Base-by-base conservation (phyloP, 2,797 vertebrate genomes). In the Hoplostethus atlanticus region DNA sequence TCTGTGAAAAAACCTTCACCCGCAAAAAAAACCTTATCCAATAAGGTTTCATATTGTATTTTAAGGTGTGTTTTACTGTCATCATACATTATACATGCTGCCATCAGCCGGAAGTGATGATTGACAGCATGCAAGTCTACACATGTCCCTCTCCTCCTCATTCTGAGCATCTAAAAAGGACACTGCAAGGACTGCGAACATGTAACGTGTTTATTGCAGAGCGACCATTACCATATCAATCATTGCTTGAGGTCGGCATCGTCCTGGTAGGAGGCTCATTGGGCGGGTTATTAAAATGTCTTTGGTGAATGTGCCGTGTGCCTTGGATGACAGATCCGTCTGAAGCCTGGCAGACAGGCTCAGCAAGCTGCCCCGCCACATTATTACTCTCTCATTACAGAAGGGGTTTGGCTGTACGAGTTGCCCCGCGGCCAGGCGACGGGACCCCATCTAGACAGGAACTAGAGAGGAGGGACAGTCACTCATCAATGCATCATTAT, bases 301-400 rank as follows among this genome's bases (percentile, higher is more conserved):
- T 46, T 64, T 69, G 71, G 84, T 64, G 68, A 81, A 84, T 78
- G 73, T 65, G 79, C 73, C 16, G 55, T 72, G 69, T 54, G 73
- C 64, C 67, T 86, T 76, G 90, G 88, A 91, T 89, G 92, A 91
- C 82, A 76, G 77, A 76, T 84, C 89, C 83, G 83, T 86, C 88
- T 91, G 86, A 81, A 73, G 76, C 71, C 75, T 75, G 65, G 74
- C 81, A 87, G 89, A 87, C 77, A 82, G 88, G 88, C 84, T 70
- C 87, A 83, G 85, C 81, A 62, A 62, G 79, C 84, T 50, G 79
- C 77, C 80, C 58, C 58, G 84, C 85, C 79, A 87, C 80, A 79
- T 92, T 88, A 94, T 91, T 88, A 90, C 82, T 80, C 52, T 81
- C 55, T 73, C 81, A 89, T 89, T 90, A 91, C 81, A 91, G 92